Percentiles rank a stretch among this genome's conserved stretches.
Conservation (phyloP, 1,140 invertebrate genomes). For the Drosophila hydei region DNA sequence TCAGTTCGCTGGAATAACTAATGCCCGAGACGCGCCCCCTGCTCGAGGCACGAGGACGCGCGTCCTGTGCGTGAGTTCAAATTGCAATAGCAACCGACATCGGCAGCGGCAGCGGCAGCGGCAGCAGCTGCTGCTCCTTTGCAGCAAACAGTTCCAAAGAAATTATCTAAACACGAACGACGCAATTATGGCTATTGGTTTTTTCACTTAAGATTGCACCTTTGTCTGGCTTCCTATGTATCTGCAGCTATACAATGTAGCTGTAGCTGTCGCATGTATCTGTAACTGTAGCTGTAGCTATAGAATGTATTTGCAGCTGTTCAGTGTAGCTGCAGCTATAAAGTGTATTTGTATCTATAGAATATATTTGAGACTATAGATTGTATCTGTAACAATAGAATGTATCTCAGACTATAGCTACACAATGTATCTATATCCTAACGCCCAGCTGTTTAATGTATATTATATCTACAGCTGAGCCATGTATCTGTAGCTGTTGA, state of each 20-base stretch:
- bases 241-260: background rate
- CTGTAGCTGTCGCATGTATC: conserved; percentile 1
- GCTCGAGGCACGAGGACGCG: conserved; percentile 37
- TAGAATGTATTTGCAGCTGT: background rate
- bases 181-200: conserved; percentile 42
- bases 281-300: conserved; percentile 2
- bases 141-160: conserved; percentile 3
- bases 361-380: too few relatives aligned
- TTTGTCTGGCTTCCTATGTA: conserved; percentile 16
- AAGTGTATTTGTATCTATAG: too few relatives aligned
- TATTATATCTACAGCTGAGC: too few relatives aligned
- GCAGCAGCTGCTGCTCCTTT: conserved; percentile 24
- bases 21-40: conserved; percentile 7
- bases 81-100: conserved; percentile 14
- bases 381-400: too few relatives aligned
- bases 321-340: background rate
- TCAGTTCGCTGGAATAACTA: conserved; percentile 20
- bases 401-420: too few relatives aligned
- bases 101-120: conserved; percentile 15
- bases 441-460: too few relatives aligned
- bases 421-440: too few relatives aligned
- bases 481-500: too few relatives aligned
- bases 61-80: conserved; percentile 41
- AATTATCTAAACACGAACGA: conserved; percentile 22
- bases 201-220: conserved; percentile 49